These are phyloP conservation scores for Hemicordylus capensis DNA, from an alignment of 2,113 vertebrate species.

Conservation along the genomic window DNA sequence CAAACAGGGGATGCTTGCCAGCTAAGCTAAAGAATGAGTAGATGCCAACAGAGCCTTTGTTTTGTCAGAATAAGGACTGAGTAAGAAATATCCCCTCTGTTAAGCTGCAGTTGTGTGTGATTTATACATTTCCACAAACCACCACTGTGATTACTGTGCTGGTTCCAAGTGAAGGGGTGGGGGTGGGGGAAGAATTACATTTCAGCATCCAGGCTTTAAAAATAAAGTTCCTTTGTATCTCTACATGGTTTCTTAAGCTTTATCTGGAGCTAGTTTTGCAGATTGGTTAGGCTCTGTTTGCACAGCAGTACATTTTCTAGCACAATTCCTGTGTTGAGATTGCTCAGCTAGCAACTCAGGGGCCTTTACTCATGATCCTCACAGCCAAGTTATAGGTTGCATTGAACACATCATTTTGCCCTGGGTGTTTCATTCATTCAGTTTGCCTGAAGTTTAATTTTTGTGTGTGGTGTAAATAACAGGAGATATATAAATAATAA, in stretches of 20 bases:
- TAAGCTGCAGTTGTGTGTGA: not conserved
- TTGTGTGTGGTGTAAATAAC: not conserved
- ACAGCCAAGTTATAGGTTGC: no score
- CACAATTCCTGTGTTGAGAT: no score
- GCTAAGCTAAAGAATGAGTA: not conserved
- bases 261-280: not conserved
- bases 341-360: no score
- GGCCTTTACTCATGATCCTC: no score
- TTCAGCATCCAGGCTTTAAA: not conserved
- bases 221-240: not conserved
- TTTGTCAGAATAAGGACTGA: not conserved
- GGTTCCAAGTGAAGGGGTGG: not conserved
- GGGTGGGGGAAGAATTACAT: not conserved
- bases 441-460: no score
- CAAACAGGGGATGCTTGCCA: not conserved
- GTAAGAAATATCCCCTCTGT: not conserved
- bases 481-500: not conserved
- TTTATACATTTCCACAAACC: not conserved
- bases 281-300: not conserved
- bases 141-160: not conserved
- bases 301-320: not conserved
- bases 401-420: no score
- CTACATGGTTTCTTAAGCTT: not conserved
- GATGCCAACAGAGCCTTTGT: not conserved
- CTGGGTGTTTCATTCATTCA: no score